phyloP scores from a whole-genome alignment of 2,888 invertebrate genomes.

The Plebejus argus region DNA sequence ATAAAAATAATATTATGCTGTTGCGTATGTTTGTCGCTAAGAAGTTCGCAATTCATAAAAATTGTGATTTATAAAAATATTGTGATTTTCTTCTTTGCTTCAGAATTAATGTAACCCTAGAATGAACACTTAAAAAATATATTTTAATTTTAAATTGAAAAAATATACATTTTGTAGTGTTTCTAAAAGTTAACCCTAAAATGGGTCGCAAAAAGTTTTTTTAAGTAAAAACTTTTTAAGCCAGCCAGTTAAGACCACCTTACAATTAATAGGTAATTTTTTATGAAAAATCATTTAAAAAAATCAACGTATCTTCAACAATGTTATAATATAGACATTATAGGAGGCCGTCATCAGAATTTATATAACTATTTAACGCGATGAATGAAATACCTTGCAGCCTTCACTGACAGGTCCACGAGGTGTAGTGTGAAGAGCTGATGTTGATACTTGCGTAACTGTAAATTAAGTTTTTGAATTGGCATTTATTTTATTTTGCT shows the following conservation, averaged over 20 bases:
- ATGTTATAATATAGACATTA: constrained; percentile 22
- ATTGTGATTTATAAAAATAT: too few species aligned
- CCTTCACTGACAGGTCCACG: constrained; percentile 18
- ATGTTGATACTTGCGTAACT: constrained; percentile 22
- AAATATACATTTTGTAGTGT: not conserved
- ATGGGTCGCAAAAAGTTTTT: not conserved
- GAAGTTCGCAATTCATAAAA: not conserved
- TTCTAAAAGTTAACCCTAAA: not conserved
- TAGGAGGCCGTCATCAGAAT: constrained; percentile 1
- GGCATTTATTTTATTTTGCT: too few species aligned
- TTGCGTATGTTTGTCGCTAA: not conserved
- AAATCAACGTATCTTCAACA: constrained; percentile 4
- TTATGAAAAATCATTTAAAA: not conserved
- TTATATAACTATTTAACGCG: constrained; percentile 24
- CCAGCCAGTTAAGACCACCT: not conserved
- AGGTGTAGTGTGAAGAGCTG: not conserved
- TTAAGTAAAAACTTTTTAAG: not conserved
- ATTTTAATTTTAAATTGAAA: not conserved
- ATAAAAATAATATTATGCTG: constrained; percentile 41
- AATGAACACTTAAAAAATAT: not conserved
- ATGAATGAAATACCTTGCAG: constrained; percentile 30
- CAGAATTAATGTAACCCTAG: not conserved
- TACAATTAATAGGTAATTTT: too few species aligned
- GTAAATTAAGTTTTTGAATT: not conserved
- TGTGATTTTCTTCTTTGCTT: not conserved